Evolutionary conservation across 2,888 invertebrate genomes (phyloP), one percentile per base, ranked within the genome.

Genomic region (Pinctada fucata): DNA sequence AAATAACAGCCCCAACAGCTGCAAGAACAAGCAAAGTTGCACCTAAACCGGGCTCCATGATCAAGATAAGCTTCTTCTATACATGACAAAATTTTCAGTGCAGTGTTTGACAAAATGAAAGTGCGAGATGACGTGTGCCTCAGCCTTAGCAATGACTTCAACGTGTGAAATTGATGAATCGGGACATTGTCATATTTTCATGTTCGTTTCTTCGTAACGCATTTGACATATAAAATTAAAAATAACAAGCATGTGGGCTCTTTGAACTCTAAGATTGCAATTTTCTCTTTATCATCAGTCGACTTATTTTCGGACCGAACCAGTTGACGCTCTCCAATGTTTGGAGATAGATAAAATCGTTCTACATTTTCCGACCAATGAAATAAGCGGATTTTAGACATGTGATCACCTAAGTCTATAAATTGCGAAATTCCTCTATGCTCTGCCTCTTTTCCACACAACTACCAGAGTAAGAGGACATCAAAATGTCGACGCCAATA

Each of bases 361-460:
- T 52, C 31, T 72, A 13, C 31, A 31, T 45, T 2, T 45, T 47
- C 13, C 47, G 10, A 68, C 79, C 76, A 79, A 71, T 45, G 63
- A 78, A 68, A 67, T 48, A 47, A 10, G 45, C 8, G 58, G 31
- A 48, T 47, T 65, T 45, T 49, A 45, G 63, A 83, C 86, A 86
- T 82, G 76, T 86, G 86, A 75, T 48, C 6, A 16, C 1, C n/a
- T 4, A n/a, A 45, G 51, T n/a, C 70, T 84, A 87, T 87, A 87
- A 80, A 87, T 78, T 67, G 52, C 52, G 10, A 8, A 13, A 75
- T 31, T 5, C 13, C 16, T n/a, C 3, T n/a, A 4, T 13, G 58
- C 2, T 78, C 87, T 80, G 71, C 85, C 90, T 90, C 89, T 90
- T 89, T 89, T 89, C 89, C 89, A 87, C 78, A 79, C 77, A 58